Base-by-base conservation (phyloP, 2,888 invertebrate species). In the Drosophila quinaria region DNA sequence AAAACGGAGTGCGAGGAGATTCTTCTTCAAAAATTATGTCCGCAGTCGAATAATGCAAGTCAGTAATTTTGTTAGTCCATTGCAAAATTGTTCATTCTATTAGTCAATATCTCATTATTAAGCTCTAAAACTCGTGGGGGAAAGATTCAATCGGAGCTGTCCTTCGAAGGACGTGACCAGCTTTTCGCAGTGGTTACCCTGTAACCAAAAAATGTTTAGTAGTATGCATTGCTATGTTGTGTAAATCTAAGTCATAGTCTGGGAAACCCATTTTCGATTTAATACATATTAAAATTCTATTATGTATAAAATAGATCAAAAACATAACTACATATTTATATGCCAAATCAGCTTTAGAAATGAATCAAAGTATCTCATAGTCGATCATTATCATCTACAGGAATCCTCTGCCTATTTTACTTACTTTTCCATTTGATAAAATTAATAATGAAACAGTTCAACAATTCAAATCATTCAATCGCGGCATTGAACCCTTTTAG, bases 111-210 rank as follows among this genome's bases (percentile, higher is more conserved):
- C 19, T 58, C 22, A 47, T 37, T 46, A 47, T 47, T 47, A 47
- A 58, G 35, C 47, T 37, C 11, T 15, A 37, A 22, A 56, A 15
- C 25, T 15, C 35, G 33, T 35, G 56, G 56, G 33, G 11, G 9
- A n/a, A 37, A 47, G 17, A 37, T 47, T 44, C 35, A 35, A 15
- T 11, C 8, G 22, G 37, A 15, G 47, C 44, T 15, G 25, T 11
- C n/a, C 46, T 56, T 35, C 46, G 37, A 58, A 29, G 58, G 17
- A 47, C 58, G 58, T 58, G 46, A 47, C 47, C 46, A 58, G 58
- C 56, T 58, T 58, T 29, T 29, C 25, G 25, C 47, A 58, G 37
- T 17, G 17, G 13, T 17, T 37, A 58, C 46, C 13, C 35, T 35
- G 10, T 25, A 52, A n/a, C 44, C 22, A 22, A 22, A 44, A 22